Conservation (phyloP, 2,888 invertebrate genomes). For the Heliconius hortense region DNA sequence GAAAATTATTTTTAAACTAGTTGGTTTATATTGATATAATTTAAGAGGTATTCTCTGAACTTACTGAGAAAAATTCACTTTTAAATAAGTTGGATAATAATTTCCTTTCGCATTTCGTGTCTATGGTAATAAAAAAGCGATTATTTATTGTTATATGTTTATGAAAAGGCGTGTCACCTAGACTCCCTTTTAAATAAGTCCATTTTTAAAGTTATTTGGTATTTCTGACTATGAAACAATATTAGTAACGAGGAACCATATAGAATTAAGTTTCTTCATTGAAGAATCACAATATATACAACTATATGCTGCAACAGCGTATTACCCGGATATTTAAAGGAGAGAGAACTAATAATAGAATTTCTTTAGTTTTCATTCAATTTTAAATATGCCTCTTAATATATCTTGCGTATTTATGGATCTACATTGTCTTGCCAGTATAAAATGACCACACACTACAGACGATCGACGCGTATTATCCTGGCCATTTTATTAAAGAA, state of each 20-base stretch:
- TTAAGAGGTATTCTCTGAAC: not conserved
- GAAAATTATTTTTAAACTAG: not conserved
- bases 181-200: not conserved
- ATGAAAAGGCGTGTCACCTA: not conserved
- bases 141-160: too few species aligned
- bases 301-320: not conserved
- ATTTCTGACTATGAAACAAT: not conserved
- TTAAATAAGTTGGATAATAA: not conserved
- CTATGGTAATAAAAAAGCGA: not conserved
- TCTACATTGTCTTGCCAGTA: not conserved
- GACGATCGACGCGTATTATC: too few species aligned
- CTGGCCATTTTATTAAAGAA: not conserved
- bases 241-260: not conserved
- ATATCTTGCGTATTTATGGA: not conserved
- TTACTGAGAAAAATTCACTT: not conserved
- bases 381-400: slow-evolving; percentile 5
- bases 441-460: not conserved
- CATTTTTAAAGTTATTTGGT: not conserved
- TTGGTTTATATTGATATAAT: not conserved
- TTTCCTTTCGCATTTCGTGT: not conserved
- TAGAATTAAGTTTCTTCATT: not conserved
- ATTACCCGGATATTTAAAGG: not conserved
- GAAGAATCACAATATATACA: not conserved
- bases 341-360: not conserved
- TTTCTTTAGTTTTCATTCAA: not conserved